These are phyloP conservation scores for Micropterix aruncella DNA, from an alignment of 2,888 invertebrate genomes.

Conservation along the genomic window DNA sequence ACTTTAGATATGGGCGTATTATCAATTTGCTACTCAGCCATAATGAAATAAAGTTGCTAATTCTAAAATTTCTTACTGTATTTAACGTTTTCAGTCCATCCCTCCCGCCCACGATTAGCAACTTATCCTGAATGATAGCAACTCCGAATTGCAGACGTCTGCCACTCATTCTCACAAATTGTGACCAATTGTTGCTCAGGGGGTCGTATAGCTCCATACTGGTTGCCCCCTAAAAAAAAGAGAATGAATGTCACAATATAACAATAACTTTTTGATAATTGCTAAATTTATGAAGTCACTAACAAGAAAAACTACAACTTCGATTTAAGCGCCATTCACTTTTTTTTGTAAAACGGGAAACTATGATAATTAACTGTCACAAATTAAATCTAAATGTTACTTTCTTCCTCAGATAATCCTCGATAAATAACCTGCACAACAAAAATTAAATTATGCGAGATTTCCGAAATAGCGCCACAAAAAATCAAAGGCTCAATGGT, in stretches of 20 bases:
- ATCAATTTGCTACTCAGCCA: too few relatives aligned
- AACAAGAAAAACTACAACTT: not conserved
- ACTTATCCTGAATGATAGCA: slow-evolving; percentile 67
- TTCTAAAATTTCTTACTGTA: slow-evolving; percentile 39
- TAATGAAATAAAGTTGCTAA: too few relatives aligned
- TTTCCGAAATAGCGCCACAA: too few relatives aligned
- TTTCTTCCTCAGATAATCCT: too few relatives aligned
- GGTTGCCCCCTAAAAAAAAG: slow-evolving; percentile 50
- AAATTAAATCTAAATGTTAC: too few relatives aligned
- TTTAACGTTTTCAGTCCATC: slow-evolving; percentile 92
- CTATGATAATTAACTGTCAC: too few relatives aligned
- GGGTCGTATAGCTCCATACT: slow-evolving; percentile 84
- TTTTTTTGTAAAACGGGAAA: not conserved
- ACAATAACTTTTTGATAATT: not conserved
- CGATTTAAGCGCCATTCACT: not conserved
- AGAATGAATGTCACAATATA: too few relatives aligned
- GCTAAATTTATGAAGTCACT: not conserved
- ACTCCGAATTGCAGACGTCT: slow-evolving; percentile 84
- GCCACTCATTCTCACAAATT: slow-evolving; percentile 63
- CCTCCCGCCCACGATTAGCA: slow-evolving; percentile 80
- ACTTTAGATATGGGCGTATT: too few relatives aligned
- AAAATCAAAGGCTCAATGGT: too few relatives aligned
- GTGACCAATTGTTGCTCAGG: slow-evolving; percentile 65
- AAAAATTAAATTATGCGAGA: too few relatives aligned
- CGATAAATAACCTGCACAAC: too few relatives aligned